Percentiles rank a stretch among this genome's conserved stretches.
Evolutionary conservation across 2,113 vertebrate species (phyloP).

Genomic region (Regulus satrapa): DNA sequence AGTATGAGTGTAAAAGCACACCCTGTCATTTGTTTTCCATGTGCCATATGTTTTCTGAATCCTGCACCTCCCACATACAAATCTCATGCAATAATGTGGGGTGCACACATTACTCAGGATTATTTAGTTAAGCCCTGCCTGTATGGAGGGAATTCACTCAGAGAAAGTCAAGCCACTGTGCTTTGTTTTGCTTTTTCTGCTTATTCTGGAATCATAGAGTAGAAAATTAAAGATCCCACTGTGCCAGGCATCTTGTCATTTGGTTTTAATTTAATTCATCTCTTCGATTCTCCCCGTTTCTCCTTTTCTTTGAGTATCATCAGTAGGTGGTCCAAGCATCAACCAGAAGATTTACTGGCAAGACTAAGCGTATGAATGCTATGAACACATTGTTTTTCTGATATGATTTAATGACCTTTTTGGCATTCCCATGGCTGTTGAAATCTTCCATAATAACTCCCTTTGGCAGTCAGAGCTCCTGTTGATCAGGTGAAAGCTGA

Average conservation of each 20-base stretch:
- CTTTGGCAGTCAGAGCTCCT: constrained; percentile 65
- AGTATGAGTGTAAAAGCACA: constrained; percentile 61
- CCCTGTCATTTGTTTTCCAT: constrained; percentile 64
- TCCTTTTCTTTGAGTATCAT: constrained; percentile 24
- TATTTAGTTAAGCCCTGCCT: constrained; percentile 50
- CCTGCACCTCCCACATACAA: constrained; percentile 67
- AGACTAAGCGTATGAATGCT: constrained; percentile 57
- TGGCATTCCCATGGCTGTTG: constrained; percentile 66
- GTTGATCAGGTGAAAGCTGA: constrained; percentile 71
- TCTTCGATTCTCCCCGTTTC: constrained; percentile 24
- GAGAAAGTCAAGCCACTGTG: constrained; percentile 27
- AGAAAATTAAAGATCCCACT: constrained; percentile 49
- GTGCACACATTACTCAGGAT: constrained; percentile 55
- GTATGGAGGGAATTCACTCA: constrained; percentile 10
- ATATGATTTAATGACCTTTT: constrained; percentile 75
- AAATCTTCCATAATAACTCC: constrained; percentile 72
- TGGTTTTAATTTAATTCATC: constrained; percentile 65
- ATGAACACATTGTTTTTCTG: constrained; percentile 66
- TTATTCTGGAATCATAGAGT: constrained; percentile 52
- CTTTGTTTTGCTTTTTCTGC: constrained; percentile 17
- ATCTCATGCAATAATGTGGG: constrained; percentile 58
- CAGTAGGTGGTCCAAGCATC: constrained; percentile 65
- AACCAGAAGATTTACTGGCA: constrained; percentile 69
- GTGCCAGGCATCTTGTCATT: constrained; percentile 49
- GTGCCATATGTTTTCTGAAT: constrained; percentile 70